These are phyloP conservation scores for Rhinichthys osculus DNA, from an alignment of 2,797 vertebrate genomes.

Conservation along the genomic window DNA sequence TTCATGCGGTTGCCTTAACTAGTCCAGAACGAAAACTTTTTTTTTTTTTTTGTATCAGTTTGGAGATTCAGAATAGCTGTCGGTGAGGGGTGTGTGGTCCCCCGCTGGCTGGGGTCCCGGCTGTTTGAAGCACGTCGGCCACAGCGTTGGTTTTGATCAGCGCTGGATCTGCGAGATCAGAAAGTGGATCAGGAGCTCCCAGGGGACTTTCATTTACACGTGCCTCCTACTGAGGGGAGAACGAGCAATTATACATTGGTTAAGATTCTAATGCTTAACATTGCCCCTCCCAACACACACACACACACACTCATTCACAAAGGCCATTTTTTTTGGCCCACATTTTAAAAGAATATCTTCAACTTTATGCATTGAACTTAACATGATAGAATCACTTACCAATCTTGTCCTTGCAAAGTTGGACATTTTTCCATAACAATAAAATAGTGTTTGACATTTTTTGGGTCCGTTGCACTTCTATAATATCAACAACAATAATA, in stretches of 20 bases:
- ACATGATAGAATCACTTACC: not conserved
- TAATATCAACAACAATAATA: not conserved
- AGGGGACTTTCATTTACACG: slow-evolving; percentile 76
- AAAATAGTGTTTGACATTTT: not conserved
- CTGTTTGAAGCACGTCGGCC: slow-evolving; percentile 80
- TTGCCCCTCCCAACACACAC: not conserved
- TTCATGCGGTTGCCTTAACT: slow-evolving; percentile 67
- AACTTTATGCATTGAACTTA: not conserved
- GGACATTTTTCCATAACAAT: too few relatives aligned
- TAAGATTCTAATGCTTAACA: slow-evolving; percentile 73
- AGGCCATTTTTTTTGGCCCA: not conserved
- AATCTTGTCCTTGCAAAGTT: not conserved
- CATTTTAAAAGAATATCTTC: not conserved
- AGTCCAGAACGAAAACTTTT: slow-evolving; percentile 42
- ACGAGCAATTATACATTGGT: slow-evolving; percentile 77
- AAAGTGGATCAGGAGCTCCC: slow-evolving; percentile 80
- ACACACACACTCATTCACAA: not conserved
- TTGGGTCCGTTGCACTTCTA: not conserved
- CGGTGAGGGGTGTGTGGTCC: slow-evolving; percentile 72
- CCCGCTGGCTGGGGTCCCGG: slow-evolving; percentile 67
- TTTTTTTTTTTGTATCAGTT: slow-evolving; percentile 60
- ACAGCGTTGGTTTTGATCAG: slow-evolving; percentile 79
- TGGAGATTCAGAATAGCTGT: slow-evolving; percentile 75
- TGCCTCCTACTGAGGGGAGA: slow-evolving; percentile 75
- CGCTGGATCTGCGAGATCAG: slow-evolving; percentile 77